Evolutionary conservation across 2,797 vertebrate species (phyloP).

Genomic region (Amblyopsis hoosieri): DNA sequence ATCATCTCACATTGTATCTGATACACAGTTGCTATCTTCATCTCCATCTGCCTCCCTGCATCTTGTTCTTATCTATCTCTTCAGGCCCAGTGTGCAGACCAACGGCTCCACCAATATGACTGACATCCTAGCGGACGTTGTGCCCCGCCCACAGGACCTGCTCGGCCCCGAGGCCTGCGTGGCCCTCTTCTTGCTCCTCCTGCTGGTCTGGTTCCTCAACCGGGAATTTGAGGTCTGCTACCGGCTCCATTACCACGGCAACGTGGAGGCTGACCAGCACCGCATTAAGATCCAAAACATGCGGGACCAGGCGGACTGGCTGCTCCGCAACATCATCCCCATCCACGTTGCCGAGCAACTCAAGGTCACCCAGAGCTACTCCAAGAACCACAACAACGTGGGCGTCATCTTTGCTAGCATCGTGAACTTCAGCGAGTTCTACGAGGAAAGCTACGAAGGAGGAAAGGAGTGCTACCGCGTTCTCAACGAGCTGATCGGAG

Average conservation of each 20-base stretch:
- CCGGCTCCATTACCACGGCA: conserved; percentile 96
- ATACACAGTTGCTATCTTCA: background rate
- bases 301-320: conserved; percentile 97
- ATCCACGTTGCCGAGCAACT: conserved; percentile 97
- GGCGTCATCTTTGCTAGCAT: conserved; percentile 98
- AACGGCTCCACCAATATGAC: conserved; percentile 36
- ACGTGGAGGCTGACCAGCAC: conserved; percentile 95
- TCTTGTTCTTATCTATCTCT: conserved; percentile 10
- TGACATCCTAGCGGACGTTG: conserved; percentile 24
- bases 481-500: conserved; percentile 95
- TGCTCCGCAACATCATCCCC: conserved; percentile 96
- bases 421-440: conserved; percentile 99
- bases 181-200: conserved; percentile 90
- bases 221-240: conserved; percentile 97
- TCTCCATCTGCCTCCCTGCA: background rate
- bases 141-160: conserved; percentile 69
- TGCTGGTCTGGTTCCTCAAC: conserved; percentile 97
- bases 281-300: conserved; percentile 99
- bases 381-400: conserved; percentile 95
- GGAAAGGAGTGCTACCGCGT: conserved; percentile 98
- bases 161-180: conserved; percentile 86
- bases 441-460: conserved; percentile 97
- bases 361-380: conserved; percentile 98
- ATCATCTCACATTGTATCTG: too few relatives aligned
- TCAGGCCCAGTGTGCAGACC: conserved; percentile 51